These are phyloP conservation scores for Leptobrachium ailaonicum DNA, from an alignment of 2,113 vertebrate species.

Conservation along the genomic window DNA sequence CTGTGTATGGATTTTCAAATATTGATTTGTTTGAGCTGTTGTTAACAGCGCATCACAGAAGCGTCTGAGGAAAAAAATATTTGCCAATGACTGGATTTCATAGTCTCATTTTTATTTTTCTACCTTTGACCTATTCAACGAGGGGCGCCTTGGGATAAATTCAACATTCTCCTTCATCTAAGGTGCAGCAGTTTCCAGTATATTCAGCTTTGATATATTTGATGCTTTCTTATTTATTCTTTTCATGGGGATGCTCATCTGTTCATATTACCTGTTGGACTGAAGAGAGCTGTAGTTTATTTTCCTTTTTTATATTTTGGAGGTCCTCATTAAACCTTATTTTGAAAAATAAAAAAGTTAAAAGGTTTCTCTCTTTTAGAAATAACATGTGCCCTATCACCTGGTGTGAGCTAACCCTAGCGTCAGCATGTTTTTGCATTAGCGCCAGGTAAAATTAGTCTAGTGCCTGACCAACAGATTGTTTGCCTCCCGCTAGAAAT, in stretches of 20 bases:
- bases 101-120: conserved; percentile 7
- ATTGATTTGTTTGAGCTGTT: conserved; percentile 31
- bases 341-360: too few species aligned
- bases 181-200: neutral
- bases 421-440: too few species aligned
- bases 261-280: neutral
- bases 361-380: too few species aligned
- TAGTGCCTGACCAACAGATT: too few species aligned
- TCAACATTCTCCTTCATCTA: conserved; percentile 26
- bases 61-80: neutral
- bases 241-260: conserved; percentile 1
- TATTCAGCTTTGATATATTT: conserved; percentile 22
- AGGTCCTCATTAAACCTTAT: neutral
- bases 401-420: too few species aligned
- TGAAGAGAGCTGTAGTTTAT: neutral
- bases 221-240: conserved; percentile 22
- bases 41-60: conserved; percentile 26
- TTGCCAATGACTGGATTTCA: conserved; percentile 12
- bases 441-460: too few species aligned
- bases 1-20: conserved; percentile 21
- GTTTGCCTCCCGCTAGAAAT: too few species aligned
- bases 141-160: conserved; percentile 3
- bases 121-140: conserved; percentile 20
- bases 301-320: conserved; percentile 2
- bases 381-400: too few species aligned